phyloP scores from a whole-genome alignment of 2,888 invertebrate species.

The Macropis europaea region DNA sequence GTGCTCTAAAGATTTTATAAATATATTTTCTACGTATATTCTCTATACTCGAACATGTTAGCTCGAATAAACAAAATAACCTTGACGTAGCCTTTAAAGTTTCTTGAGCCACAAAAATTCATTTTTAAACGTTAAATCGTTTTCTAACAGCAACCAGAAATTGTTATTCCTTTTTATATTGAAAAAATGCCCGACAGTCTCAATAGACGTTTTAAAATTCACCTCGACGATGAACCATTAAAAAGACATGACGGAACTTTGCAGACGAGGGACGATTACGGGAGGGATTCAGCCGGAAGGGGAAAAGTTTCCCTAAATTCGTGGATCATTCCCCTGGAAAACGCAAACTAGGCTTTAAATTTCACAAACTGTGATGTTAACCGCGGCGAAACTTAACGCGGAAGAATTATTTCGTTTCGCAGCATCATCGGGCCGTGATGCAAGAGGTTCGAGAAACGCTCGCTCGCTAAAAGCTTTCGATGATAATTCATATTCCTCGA shows the following conservation, averaged over 20 bases:
- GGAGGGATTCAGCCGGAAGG: neutral
- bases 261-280: constrained; percentile 17
- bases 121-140: too few species aligned
- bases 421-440: neutral
- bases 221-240: neutral
- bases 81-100: too few species aligned
- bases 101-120: too few species aligned
- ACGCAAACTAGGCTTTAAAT: neutral
- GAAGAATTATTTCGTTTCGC: neutral
- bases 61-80: too few species aligned
- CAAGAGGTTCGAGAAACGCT: neutral
- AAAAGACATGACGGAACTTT: constrained; percentile 40
- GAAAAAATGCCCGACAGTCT: too few species aligned
- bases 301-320: constrained; percentile 8
- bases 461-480: constrained; percentile 24
- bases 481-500: neutral
- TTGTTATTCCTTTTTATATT: too few species aligned
- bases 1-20: too few species aligned
- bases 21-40: too few species aligned
- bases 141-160: too few species aligned
- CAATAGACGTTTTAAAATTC: constrained; percentile 16
- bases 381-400: neutral
- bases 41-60: too few species aligned
- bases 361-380: too few species aligned
- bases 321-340: neutral